Base-by-base conservation (phyloP, 1,140 invertebrate genomes). In the Nymphalis io region DNA sequence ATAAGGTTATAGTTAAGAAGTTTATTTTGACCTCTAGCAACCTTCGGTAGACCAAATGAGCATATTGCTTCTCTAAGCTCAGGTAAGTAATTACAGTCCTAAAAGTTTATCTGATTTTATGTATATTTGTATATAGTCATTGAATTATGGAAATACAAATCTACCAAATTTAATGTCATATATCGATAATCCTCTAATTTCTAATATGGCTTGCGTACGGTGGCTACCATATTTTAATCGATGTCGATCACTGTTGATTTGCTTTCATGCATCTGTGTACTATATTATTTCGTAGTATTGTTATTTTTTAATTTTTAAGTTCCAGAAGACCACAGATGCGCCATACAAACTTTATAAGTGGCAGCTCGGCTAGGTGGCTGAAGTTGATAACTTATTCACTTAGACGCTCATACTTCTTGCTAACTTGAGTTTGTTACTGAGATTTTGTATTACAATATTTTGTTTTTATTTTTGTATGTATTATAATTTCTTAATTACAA, bases 341-440 rank as follows among this genome's bases (percentile, higher is more conserved):
- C 21, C 40, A 44, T 6, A 27, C 51, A 55, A 55, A 51, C 48
- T 51, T 51, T 51, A n/a, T 21, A 51, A 51, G 46, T 51, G 46
- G 16, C 21, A 27, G n/a, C 13, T 55, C 27, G 21, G 3, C 21
- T 51, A 51, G 16, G 46, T 18, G 18, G 18, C 48, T 12, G 51
- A 11, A 23, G 51, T 55, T 18, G 21, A 18, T 21, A 51, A 51
- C 11, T 51, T 55, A 55, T 55, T 21, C 51, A 55, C 51, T 55
- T 55, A 55, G 6, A 51, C 46, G n/a, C 18, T 13, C 16, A 13
- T n/a, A 23, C 20, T 21, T 51, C 20, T 55, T n/a, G 51, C 48
- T 27, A 27, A 23, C 51, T 55, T 27, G 12, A 55, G 21, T 23
- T 27, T 15, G 12, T 27, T 21, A 8, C 21, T 55, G 51, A 33